phyloP scores from a whole-genome alignment of 2,113 vertebrate species.

The Sphyrna mokarran region DNA sequence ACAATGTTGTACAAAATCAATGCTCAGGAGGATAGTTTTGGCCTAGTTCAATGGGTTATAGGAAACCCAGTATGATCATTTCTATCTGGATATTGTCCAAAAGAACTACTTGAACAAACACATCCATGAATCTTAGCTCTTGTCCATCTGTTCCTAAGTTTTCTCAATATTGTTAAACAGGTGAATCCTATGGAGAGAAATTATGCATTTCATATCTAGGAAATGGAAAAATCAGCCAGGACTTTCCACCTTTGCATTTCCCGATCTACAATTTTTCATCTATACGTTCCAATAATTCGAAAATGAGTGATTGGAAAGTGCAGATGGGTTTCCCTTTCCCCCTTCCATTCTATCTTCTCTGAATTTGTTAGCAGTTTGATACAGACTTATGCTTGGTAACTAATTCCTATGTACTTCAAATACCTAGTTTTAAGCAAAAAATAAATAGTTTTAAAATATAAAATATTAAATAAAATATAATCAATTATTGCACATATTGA shows the following conservation, averaged over 20 bases:
- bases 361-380: neutral
- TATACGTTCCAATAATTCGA: neutral
- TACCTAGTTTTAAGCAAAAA: neutral
- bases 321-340: neutral
- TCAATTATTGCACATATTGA: neutral
- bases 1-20: too few species aligned
- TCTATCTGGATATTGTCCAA: too few species aligned
- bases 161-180: neutral
- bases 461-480: neutral
- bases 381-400: neutral
- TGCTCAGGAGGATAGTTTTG: neutral
- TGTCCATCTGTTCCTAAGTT: neutral
- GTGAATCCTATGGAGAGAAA: neutral
- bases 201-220: neutral
- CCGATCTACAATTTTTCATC: neutral
- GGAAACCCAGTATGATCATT: neutral
- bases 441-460: neutral
- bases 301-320: neutral
- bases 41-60: neutral
- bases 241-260: neutral
- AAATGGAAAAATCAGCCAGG: neutral
- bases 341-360: neutral
- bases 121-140: too few species aligned
- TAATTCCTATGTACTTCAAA: neutral
- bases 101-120: too few species aligned